Evolutionary conservation across 2,113 vertebrate genomes (phyloP), one percentile per base, ranked within the genome.

Genomic region (Monopterus albus): DNA sequence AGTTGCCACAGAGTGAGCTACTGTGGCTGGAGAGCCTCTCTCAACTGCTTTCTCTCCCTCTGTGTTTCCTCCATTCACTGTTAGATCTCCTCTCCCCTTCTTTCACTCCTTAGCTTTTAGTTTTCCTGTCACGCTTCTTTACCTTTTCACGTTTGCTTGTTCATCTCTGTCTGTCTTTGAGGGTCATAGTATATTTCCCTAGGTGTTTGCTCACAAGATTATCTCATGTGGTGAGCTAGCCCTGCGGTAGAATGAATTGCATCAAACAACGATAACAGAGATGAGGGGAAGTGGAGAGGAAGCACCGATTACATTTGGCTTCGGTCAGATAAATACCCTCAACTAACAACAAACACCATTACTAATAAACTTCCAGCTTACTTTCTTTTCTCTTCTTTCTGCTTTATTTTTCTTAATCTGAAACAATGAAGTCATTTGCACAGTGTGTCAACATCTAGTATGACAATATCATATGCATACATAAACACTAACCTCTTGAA

Each of bases 171-270:
- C 47, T 53, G 21, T 72, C 56, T 79, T 63, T 60, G 61, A 57
- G 72, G 78, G 82, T 72, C 67, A 65, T 31, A 60, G 12, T 82
- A 75, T 90, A 90, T 90, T 87, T 89, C 86, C 78, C 79, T 74
- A 43, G 82, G 36, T 79, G 78, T 78, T 85, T 42, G 33, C 79
- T 84, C 68, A 79, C 72, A 40, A 64, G 78, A 87, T 87, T 79
- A 88, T 71, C 68, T 84, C 52, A 17, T 81, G 84, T 79, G 81
- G 84, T 39, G 57, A 74, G 63, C 57, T 35, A 62, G 75, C 84
- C 84, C 73, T 18, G 55, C 43, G 21, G 81, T 75, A 50, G 83
- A 84, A 84, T 84, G 86, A 89, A 89, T 81, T 84, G 74, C 76
- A 86, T 86, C 76, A 78, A 77, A 80, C 38, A 31, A 51, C 62